These are phyloP conservation scores for Zhuqinia jingwanae DNA, from an alignment of 2,888 invertebrate genomes.

Conservation along the genomic window DNA sequence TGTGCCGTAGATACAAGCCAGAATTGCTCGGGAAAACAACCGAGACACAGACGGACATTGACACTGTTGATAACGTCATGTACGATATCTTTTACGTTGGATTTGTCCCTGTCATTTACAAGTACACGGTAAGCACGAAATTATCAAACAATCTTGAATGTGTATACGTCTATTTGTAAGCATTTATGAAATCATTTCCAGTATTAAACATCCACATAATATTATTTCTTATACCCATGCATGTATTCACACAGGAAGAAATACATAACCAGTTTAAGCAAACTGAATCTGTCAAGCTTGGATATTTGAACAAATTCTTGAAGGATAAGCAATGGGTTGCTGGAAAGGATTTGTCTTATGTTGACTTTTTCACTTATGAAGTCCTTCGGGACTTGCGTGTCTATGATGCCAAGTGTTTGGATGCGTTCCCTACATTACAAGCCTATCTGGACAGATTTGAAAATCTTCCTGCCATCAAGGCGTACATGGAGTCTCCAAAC, in stretches of 20 bases:
- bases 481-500: slow-evolving; percentile 78
- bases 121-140: slow-evolving; percentile 77
- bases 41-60: slow-evolving; percentile 80
- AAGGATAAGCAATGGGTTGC: slow-evolving; percentile 79
- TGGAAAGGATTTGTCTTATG: slow-evolving; percentile 80
- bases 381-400: slow-evolving; percentile 80
- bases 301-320: slow-evolving; percentile 80
- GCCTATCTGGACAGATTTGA: slow-evolving; percentile 80
- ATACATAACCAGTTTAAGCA: slow-evolving; percentile 73
- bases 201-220: too few relatives aligned
- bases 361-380: slow-evolving; percentile 81
- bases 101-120: slow-evolving; percentile 80
- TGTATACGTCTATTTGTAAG: too few relatives aligned
- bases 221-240: too few relatives aligned
- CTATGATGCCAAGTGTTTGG: slow-evolving; percentile 80
- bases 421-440: slow-evolving; percentile 80
- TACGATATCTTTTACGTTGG: slow-evolving; percentile 81
- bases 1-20: slow-evolving; percentile 80
- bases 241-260: neutral
- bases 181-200: too few relatives aligned
- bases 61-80: slow-evolving; percentile 81
- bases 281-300: slow-evolving; percentile 78
- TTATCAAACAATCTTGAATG: too few relatives aligned
- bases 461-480: slow-evolving; percentile 79
- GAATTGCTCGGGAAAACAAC: slow-evolving; percentile 81